Evolutionary conservation across 2,888 invertebrate species (phyloP).

Genomic region (Antheraea yamamai): DNA sequence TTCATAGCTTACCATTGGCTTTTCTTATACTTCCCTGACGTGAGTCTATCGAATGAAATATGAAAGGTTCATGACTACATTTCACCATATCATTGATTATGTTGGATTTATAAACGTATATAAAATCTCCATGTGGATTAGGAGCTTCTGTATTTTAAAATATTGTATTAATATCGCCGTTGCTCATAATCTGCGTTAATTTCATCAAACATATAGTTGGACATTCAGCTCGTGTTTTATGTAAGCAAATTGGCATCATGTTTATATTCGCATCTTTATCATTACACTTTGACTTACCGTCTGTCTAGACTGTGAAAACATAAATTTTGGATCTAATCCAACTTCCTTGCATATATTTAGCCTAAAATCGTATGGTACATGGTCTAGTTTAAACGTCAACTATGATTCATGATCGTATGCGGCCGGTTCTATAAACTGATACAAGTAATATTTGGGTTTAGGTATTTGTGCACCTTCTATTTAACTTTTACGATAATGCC

Average conservation of each 20-base stretch:
- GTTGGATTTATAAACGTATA: not conserved
- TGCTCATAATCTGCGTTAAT: not conserved
- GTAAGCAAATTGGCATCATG: constrained; percentile 13
- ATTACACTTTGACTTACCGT: constrained; percentile 33
- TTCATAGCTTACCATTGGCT: not conserved
- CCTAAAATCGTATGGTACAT: constrained; percentile 36
- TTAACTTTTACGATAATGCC: not conserved
- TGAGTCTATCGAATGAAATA: not conserved
- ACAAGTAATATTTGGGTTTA: not conserved
- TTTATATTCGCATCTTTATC: constrained; percentile 25
- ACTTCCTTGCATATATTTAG: constrained; percentile 47
- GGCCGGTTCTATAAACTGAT: not conserved
- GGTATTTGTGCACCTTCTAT: not conserved
- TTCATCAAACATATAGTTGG: not conserved
- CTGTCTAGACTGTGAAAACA: constrained; percentile 37
- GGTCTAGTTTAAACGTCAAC: constrained; percentile 28
- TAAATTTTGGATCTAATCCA: constrained; percentile 52
- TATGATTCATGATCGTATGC: constrained; percentile 19
- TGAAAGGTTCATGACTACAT: not conserved
- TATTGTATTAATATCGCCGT: not conserved
- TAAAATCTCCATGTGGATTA: not conserved
- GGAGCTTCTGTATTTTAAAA: not conserved
- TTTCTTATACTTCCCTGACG: not conserved
- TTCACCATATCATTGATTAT: not conserved
- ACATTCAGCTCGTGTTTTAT: not conserved